These are phyloP conservation scores for Ciconia maguari DNA, from an alignment of 2,113 vertebrate genomes.

Conservation along the genomic window DNA sequence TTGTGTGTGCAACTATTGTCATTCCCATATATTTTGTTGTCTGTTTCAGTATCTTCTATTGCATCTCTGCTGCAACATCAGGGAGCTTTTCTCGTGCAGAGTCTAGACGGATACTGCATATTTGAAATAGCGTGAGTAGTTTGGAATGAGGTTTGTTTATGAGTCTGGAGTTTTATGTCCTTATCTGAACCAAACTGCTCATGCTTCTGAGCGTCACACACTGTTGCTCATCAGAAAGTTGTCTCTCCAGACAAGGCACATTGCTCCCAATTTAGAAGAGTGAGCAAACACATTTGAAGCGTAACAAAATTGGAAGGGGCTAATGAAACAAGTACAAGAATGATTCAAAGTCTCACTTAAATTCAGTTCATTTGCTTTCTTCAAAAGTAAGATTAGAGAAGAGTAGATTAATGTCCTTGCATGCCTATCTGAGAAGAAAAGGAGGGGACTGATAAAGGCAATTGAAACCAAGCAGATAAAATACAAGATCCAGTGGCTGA, in stretches of 20 bases:
- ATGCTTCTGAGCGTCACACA: background rate
- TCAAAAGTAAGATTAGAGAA: background rate
- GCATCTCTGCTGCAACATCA: background rate
- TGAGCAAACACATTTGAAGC: background rate
- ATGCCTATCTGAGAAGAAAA: background rate
- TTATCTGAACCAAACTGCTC: constrained; percentile 26
- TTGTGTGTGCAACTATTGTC: background rate
- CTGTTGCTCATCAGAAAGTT: background rate
- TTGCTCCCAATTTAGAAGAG: background rate
- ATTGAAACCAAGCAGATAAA: background rate
- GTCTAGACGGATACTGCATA: background rate
- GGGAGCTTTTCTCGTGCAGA: background rate
- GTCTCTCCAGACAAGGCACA: background rate
- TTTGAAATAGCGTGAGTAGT: background rate
- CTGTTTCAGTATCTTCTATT: fast-evolving
- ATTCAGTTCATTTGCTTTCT: background rate
- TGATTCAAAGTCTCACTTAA: background rate
- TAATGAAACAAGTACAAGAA: background rate
- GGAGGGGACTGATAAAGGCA: background rate
- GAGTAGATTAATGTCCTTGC: background rate
- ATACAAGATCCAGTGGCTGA: background rate
- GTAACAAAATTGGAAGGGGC: background rate
- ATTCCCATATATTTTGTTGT: background rate
- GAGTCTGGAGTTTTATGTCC: background rate
- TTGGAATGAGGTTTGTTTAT: constrained; percentile 19